Conservation (phyloP, 1,140 invertebrate species). For the Bursaphelenchus mucronatus region DNA sequence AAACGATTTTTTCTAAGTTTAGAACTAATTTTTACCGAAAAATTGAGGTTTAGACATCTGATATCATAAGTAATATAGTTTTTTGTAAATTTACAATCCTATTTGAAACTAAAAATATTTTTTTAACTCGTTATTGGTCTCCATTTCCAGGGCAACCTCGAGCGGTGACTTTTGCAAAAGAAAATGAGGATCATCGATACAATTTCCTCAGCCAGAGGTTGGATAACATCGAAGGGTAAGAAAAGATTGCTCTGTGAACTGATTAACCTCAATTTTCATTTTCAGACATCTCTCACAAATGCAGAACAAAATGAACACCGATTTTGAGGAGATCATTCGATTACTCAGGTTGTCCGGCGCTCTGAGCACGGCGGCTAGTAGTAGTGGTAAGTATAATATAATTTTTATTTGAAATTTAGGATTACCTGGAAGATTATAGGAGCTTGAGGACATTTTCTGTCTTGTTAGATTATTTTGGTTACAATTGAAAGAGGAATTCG, state of each 20-base stretch:
- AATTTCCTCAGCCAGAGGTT: slow-evolving; percentile 32
- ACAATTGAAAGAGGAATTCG: too few species aligned
- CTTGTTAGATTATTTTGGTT: too few species aligned
- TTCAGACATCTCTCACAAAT: slow-evolving; percentile 55
- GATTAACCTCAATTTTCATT: slow-evolving; percentile 29
- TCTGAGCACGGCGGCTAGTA: neutral
- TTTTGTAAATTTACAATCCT: too few species aligned
- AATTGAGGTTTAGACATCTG: too few species aligned
- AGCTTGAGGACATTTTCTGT: too few species aligned
- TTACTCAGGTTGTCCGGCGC: slow-evolving; percentile 22
- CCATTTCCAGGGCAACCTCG: slow-evolving; percentile 18
- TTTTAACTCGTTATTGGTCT: slow-evolving; percentile 1
- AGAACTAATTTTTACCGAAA: too few species aligned
- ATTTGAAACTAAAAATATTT: too few species aligned
- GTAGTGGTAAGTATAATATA: slow-evolving; percentile 1
- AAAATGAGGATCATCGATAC: slow-evolving; percentile 27
- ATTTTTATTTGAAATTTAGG: too few species aligned
- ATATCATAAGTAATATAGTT: too few species aligned
- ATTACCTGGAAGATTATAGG: too few species aligned
- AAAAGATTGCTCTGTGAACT: slow-evolving; percentile 7
- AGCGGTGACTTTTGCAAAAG: slow-evolving; percentile 20
- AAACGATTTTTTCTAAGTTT: too few species aligned
- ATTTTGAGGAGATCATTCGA: slow-evolving; percentile 49
- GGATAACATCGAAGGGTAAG: slow-evolving; percentile 41
- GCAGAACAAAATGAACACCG: slow-evolving; percentile 57